phyloP scores from a whole-genome alignment of 2,113 vertebrate species.

The Xenopus borealis region DNA sequence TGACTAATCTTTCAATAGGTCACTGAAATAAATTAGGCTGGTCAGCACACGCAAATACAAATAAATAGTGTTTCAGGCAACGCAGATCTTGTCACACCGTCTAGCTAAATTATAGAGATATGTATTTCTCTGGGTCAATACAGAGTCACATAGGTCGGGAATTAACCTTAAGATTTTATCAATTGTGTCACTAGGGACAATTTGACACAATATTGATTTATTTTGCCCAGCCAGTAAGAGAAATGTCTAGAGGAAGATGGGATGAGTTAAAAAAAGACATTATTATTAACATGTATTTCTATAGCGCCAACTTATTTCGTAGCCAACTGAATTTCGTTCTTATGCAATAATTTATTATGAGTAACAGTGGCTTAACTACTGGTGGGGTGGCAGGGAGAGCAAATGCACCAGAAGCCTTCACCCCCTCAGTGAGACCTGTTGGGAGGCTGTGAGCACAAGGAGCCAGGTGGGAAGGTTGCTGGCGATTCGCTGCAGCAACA shows the following conservation, averaged over 20 bases:
- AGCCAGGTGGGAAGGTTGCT: too few species aligned
- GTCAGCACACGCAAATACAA: constrained; percentile 11
- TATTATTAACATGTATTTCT: too few species aligned
- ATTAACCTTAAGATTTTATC: constrained; percentile 38
- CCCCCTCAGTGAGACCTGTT: too few species aligned
- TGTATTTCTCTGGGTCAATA: constrained; percentile 38
- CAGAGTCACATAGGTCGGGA: constrained; percentile 12
- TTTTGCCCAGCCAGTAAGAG: not conserved
- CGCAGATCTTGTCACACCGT: constrained; percentile 12
- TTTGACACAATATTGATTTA: constrained; percentile 31
- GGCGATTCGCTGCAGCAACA: too few species aligned
- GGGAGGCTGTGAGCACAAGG: too few species aligned
- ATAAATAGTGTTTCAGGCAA: constrained; percentile 23
- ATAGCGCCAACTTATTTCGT: too few species aligned
- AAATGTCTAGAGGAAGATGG: constrained; percentile 4
- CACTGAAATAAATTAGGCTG: constrained; percentile 27
- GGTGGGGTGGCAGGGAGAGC: too few species aligned
- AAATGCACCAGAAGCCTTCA: too few species aligned
- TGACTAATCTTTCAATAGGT: constrained; percentile 31
- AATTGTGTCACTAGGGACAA: constrained; percentile 24
- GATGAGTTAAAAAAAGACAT: constrained; percentile 4
- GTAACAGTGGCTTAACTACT: too few species aligned
- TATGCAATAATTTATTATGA: too few species aligned
- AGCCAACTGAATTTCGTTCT: too few species aligned
- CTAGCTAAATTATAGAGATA: constrained; percentile 29